Conservation (phyloP, 2,113 vertebrate genomes). For the Buteo buteo region DNA sequence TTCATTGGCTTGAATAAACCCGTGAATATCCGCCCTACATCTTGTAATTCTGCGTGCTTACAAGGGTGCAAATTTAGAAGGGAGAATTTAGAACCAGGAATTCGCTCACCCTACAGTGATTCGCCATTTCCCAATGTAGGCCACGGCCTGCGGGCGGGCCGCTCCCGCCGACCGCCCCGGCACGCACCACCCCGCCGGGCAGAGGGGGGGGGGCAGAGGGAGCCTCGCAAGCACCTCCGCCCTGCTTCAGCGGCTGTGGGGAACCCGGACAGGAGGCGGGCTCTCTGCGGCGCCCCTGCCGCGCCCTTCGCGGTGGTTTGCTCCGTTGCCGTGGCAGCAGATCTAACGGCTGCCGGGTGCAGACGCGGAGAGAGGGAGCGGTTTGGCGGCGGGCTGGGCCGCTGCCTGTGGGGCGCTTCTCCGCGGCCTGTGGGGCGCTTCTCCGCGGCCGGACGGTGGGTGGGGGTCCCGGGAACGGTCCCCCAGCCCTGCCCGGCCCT, state of each 20-base stretch:
- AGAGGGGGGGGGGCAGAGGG: too few relatives aligned
- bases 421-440: too few relatives aligned
- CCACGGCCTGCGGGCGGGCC: neutral
- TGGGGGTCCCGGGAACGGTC: too few relatives aligned
- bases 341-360: neutral
- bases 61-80: neutral
- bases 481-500: too few relatives aligned
- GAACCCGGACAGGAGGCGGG: neutral
- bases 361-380: neutral
- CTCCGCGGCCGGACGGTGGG: neutral
- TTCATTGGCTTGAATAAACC: neutral
- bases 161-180: neutral
- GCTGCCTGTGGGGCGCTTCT: neutral
- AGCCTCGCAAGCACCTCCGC: neutral
- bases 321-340: neutral
- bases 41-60: neutral
- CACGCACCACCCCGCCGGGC: neutral
- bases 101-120: neutral
- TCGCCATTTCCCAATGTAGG: neutral
- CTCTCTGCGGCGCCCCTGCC: neutral
- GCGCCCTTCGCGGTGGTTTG: neutral
- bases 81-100: neutral
- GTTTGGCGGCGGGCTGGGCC: neutral
- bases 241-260: too few relatives aligned
- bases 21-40: fast-evolving